Conservation (phyloP, 2,113 vertebrate genomes). For the Leucoraja erinaceus region DNA sequence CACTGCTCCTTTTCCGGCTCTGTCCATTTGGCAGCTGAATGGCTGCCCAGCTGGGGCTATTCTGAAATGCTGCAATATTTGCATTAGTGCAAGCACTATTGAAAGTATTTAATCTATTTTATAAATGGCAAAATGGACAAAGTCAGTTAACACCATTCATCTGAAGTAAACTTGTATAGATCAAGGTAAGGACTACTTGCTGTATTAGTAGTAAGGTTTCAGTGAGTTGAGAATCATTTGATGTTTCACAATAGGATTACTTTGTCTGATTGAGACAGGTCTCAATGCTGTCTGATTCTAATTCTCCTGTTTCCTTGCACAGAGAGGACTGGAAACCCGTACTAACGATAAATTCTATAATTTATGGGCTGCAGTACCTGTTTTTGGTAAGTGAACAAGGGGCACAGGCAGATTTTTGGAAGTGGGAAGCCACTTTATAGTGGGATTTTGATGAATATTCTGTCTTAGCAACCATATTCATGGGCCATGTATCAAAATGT, state of each 20-base stretch:
- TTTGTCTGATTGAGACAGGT: not conserved
- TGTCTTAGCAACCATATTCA: not conserved
- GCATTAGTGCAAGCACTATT: not conserved
- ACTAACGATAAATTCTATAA: slow-evolving; percentile 95
- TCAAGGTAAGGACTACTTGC: not conserved
- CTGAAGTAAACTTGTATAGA: no score
- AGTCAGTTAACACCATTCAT: no score
- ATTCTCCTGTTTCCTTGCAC: slow-evolving; percentile 43
- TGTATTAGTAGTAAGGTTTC: not conserved
- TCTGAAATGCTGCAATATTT: not conserved
- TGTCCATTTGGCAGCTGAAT: not conserved
- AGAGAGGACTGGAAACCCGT: slow-evolving; percentile 98
- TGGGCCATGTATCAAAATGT: not conserved
- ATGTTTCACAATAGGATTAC: not conserved
- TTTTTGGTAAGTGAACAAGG: slow-evolving; percentile 76
- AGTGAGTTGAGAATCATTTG: not conserved
- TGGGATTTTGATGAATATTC: not conserved
- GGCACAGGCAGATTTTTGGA: not conserved
- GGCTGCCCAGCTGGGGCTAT: no score
- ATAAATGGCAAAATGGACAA: not conserved
- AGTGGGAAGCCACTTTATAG: not conserved
- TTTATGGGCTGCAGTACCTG: slow-evolving; percentile 95
- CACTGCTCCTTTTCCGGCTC: not conserved
- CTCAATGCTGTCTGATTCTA: not conserved
- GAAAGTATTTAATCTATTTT: not conserved